Evolutionary conservation across 2,888 invertebrate species (phyloP).

Genomic region (Drosophila basisetae): DNA sequence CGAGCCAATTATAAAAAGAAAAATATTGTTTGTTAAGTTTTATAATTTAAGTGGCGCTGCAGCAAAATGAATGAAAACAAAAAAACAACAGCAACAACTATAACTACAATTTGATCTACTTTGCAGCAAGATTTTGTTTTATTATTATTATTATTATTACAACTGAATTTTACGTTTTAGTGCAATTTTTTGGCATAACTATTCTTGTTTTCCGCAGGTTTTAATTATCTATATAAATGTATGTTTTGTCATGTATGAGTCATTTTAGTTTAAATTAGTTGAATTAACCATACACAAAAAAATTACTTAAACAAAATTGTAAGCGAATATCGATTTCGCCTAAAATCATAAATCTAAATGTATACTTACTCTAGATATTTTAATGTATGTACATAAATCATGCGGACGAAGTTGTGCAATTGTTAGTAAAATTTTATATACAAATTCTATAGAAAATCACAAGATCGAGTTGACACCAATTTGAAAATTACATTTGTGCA

Average conservation of each 20-base stretch:
- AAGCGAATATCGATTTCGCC: slow-evolving; percentile 56
- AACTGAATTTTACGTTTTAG: slow-evolving; percentile 63
- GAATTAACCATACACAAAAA: slow-evolving; percentile 59
- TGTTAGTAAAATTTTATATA: slow-evolving; percentile 71
- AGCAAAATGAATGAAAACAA: slow-evolving; percentile 16
- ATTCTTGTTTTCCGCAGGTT: slow-evolving; percentile 45
- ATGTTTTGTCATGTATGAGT: slow-evolving; percentile 58
- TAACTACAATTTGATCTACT: slow-evolving; percentile 44
- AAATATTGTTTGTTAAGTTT: slow-evolving; percentile 76
- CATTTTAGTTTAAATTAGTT: slow-evolving; percentile 75
- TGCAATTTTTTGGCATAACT: slow-evolving; percentile 68
- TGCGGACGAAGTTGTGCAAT: slow-evolving; percentile 76
- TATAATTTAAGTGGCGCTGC: slow-evolving; percentile 61
- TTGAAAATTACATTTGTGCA: slow-evolving; percentile 56
- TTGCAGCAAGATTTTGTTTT: slow-evolving; percentile 62
- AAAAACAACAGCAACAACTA: slow-evolving; percentile 19
- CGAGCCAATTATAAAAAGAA: slow-evolving; percentile 68
- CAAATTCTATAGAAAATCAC: slow-evolving; percentile 51
- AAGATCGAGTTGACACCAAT: slow-evolving; percentile 37
- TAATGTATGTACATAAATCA: slow-evolving; percentile 67
- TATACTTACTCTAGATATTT: slow-evolving; percentile 46
- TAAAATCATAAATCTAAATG: slow-evolving; percentile 44
- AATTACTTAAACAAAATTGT: slow-evolving; percentile 61
- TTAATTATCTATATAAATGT: slow-evolving; percentile 29
- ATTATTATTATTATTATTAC: slow-evolving; percentile 48